Conservation (phyloP, 2,888 invertebrate species). For the Camptogramma bilineatum region DNA sequence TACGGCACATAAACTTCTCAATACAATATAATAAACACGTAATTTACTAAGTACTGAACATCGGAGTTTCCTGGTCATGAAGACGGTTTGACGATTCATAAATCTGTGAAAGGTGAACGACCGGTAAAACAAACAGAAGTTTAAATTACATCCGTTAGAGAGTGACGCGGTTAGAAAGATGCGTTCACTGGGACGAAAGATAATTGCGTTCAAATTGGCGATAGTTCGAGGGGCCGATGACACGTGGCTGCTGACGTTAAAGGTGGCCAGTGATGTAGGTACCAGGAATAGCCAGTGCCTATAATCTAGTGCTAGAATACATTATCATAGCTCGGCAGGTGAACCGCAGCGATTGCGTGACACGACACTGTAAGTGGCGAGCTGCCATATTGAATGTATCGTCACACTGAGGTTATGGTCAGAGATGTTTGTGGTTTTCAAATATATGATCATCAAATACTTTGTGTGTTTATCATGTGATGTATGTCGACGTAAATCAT, state of each 20-base stretch:
- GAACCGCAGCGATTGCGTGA: conserved; percentile 59
- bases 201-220: conserved; percentile 52
- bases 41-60: conserved; percentile 20
- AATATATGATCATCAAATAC: conserved; percentile 1
- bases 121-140: conserved; percentile 36
- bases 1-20: conserved; percentile 30
- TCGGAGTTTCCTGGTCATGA: conserved; percentile 21
- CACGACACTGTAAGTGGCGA: conserved; percentile 53
- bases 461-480: conserved; percentile 16
- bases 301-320: conserved; percentile 47
- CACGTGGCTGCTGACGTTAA: conserved; percentile 71
- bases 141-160: conserved; percentile 30
- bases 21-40: conserved; percentile 24
- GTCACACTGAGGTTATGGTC: conserved; percentile 58
- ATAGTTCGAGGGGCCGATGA: conserved; percentile 62
- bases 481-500: conserved; percentile 17
- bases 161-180: conserved; percentile 37
- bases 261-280: conserved; percentile 71
- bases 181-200: conserved; percentile 39
- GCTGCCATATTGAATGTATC: conserved; percentile 52
- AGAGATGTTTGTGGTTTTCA: conserved; percentile 28
- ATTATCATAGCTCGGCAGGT: conserved; percentile 63
- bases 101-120: conserved; percentile 38
- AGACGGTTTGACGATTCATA: conserved; percentile 27
- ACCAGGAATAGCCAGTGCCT: conserved; percentile 63